Evolutionary conservation across 2,113 vertebrate species (phyloP), one percentile per base, ranked within the genome.

Genomic region (Indicator maculatus): DNA sequence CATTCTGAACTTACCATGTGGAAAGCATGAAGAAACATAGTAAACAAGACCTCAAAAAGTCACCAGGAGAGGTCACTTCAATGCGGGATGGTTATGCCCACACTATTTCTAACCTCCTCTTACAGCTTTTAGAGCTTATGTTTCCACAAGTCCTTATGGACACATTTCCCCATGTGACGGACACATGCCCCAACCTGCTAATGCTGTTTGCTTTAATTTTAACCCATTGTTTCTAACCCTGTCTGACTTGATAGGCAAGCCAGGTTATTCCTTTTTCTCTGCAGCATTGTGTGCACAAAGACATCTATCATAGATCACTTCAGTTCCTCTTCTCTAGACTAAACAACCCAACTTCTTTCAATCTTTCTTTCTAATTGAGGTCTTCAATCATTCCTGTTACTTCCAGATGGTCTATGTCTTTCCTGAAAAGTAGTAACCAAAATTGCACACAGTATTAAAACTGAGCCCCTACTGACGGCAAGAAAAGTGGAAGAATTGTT

Each of bases 401-500:
- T 88, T 88, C 73, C 96, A 96, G 95, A 76, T 95, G 95, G 53
- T 90, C 80, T 86, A 92, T 61, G 75, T 94, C 86, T 88, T 95
- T 88, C 88, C 92, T 93, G 80, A 95, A 94, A 96, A 96, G 65
- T 61, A 81, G 73, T 75, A 86, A 95, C 38, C 56, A 86, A 94
- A 95, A 94, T 56, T 93, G 44, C 53, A 72, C 27, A 79, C 10
- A 67, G 11, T 61, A 58, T 64, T 83, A 86, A 84, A 77, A 80
- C 11, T 90, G 58, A 71, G 72, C 56, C 77, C 69, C 52, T 88
- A 15, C 28, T 78, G 78, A 94, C 53, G 58, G 80, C 61, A 81
- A 39, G 44, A 86, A 33, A 33, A 92, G 26, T 53, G 47, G 88
- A 96, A 93, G 58, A 94, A 90, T 86, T 88, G 23, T 36, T 89